phyloP scores from a whole-genome alignment of 2,113 vertebrate genomes.

The Apodemus speciosus region DNA sequence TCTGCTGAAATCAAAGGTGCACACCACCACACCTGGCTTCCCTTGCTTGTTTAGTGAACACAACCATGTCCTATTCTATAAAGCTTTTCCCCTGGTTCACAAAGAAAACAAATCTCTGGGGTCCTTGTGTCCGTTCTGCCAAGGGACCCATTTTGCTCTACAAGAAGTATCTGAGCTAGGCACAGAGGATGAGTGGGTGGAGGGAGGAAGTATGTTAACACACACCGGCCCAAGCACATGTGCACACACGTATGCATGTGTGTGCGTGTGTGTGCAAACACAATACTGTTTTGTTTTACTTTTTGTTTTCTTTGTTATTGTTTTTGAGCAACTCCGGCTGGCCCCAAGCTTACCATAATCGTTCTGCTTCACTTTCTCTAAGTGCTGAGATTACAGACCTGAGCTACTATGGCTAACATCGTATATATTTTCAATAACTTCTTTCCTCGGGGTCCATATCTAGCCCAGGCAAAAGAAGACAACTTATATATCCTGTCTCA shows the following conservation, averaged over 20 bases:
- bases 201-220: not conserved
- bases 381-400: not conserved
- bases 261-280: not conserved
- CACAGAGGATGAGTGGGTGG: not conserved
- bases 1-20: not conserved
- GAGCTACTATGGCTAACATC: not conserved
- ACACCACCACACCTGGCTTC: not conserved
- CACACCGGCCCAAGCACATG: not conserved
- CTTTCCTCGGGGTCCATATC: not conserved
- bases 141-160: not conserved
- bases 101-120: constrained; percentile 15
- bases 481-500: not conserved
- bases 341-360: not conserved
- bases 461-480: constrained; percentile 25
- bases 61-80: not conserved
- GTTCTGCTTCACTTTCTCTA: not conserved
- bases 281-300: not conserved
- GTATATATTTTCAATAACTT: not conserved
- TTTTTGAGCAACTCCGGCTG: not conserved
- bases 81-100: not conserved
- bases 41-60: not conserved
- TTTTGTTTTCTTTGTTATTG: not conserved
- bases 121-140: not conserved
- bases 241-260: not conserved
- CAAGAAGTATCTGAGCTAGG: not conserved